A percentile compares a stretch with the other conserved stretches of the same genome.
Conservation (phyloP, 2,888 invertebrate species). For the Drosophila rellima region DNA sequence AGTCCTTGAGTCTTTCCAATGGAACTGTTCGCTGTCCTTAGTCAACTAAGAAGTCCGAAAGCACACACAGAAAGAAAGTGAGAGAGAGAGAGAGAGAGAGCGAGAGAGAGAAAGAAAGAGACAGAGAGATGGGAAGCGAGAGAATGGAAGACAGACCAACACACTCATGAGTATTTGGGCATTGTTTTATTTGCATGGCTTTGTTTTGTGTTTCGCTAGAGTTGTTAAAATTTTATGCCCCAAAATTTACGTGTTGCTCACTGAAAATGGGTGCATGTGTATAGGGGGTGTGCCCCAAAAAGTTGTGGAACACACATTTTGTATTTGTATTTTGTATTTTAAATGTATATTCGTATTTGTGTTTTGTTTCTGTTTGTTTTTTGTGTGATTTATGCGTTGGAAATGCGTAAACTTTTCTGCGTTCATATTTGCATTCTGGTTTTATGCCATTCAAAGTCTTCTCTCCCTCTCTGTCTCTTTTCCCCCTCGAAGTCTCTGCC, state of each 20-base stretch:
- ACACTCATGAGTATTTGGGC: slow-evolving; percentile 6
- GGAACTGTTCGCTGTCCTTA: not conserved
- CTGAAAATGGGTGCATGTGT: slow-evolving; percentile 19
- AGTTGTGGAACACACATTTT: slow-evolving; percentile 18
- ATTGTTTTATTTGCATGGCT: slow-evolving; percentile 52
- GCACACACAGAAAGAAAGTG: not conserved
- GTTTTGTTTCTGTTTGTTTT: slow-evolving; percentile 34
- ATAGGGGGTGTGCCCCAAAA: slow-evolving; percentile 26
- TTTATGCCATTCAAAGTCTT: slow-evolving; percentile 23
- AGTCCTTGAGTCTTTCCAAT: no score
- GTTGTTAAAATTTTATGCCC: slow-evolving; percentile 75
- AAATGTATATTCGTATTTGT: slow-evolving; percentile 29
- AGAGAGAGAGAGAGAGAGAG: not conserved
- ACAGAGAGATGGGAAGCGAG: not conserved
- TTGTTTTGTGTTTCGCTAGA: slow-evolving; percentile 40
- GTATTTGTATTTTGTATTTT: slow-evolving; percentile 10
- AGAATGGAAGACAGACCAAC: not conserved
- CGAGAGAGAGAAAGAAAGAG: not conserved
- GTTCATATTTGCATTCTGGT: slow-evolving; percentile 52
- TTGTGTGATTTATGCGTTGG: slow-evolving; percentile 68
- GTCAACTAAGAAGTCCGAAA: slow-evolving; percentile 1
- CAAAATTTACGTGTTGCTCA: slow-evolving; percentile 70
- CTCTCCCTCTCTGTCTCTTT: not conserved
- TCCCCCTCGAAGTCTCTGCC: not conserved
- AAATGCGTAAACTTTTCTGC: slow-evolving; percentile 63